Evolutionary conservation across 2,888 invertebrate species (phyloP).

Genomic region (Meta bourneti): DNA sequence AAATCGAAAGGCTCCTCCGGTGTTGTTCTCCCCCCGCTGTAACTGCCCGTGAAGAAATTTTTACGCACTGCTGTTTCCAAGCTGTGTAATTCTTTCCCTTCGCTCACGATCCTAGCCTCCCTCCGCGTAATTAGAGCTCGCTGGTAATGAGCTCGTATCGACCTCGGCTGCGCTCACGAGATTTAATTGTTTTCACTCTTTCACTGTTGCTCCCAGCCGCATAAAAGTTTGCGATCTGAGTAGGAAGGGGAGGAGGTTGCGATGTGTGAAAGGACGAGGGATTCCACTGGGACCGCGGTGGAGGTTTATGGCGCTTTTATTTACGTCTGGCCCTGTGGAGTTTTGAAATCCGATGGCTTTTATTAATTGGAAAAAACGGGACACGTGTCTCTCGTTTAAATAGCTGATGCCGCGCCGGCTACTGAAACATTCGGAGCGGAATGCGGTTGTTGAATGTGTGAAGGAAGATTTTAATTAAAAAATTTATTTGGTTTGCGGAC

Average conservation of each 20-base stretch:
- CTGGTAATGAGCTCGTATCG: slow-evolving; percentile 65
- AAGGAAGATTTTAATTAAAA: too few species aligned
- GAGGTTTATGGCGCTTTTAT: slow-evolving; percentile 19
- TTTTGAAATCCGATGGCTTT: neutral
- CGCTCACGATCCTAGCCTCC: slow-evolving; percentile 43
- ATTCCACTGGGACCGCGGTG: neutral
- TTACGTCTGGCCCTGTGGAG: neutral
- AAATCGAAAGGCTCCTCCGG: slow-evolving; percentile 39
- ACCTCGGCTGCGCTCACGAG: slow-evolving; percentile 26
- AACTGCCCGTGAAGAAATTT: slow-evolving; percentile 43
- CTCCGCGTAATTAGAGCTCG: slow-evolving; percentile 54
- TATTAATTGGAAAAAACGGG: neutral
- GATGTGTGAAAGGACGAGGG: neutral
- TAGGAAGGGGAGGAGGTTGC: too few species aligned
- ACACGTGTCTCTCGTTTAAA: too few species aligned
- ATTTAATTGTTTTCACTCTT: slow-evolving; percentile 57
- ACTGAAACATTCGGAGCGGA: too few species aligned
- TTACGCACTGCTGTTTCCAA: slow-evolving; percentile 55
- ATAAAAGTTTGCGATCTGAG: slow-evolving; percentile 1
- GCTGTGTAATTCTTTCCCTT: slow-evolving; percentile 47
- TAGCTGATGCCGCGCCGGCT: too few species aligned
- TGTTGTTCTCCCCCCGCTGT: neutral
- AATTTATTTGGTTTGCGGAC: too few species aligned
- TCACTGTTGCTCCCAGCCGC: neutral
- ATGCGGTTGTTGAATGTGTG: too few species aligned